phyloP scores from a whole-genome alignment of 1,140 invertebrate species.

The Microplitis demolitor region DNA sequence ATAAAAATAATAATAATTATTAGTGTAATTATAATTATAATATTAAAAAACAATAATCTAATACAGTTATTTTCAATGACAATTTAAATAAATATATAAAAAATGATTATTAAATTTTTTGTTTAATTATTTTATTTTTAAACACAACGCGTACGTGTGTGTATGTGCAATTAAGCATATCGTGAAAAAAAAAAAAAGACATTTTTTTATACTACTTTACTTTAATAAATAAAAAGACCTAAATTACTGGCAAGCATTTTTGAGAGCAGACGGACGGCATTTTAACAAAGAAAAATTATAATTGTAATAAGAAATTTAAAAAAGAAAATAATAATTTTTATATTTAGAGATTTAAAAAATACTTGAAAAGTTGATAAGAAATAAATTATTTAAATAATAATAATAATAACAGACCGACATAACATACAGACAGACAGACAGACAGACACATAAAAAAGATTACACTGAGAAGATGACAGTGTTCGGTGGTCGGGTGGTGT shows the following conservation, averaged over 20 bases:
- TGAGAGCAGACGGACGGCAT: not conserved
- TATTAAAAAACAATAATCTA: not conserved
- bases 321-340: no score
- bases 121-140: not conserved
- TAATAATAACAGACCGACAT: conserved; percentile 28
- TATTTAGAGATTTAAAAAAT: not conserved
- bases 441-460: conserved; percentile 50
- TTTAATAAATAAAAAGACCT: not conserved
- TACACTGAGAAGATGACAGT: conserved; percentile 57
- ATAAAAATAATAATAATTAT: not conserved
- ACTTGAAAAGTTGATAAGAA: not conserved
- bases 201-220: not conserved
- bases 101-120: not conserved
- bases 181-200: not conserved
- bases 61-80: not conserved
- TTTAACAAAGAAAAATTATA: not conserved
- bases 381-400: not conserved
- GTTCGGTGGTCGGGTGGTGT: conserved; percentile 54
- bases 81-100: not conserved
- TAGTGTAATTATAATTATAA: not conserved
- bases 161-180: not conserved
- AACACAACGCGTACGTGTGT: not conserved
- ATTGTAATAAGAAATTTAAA: no score
- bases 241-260: not conserved
- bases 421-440: conserved; percentile 39